A percentile compares a stretch with the other conserved stretches of the same genome.
phyloP scores from a whole-genome alignment of 2,888 invertebrate species.

The Thecocarcelia acutangulata region DNA sequence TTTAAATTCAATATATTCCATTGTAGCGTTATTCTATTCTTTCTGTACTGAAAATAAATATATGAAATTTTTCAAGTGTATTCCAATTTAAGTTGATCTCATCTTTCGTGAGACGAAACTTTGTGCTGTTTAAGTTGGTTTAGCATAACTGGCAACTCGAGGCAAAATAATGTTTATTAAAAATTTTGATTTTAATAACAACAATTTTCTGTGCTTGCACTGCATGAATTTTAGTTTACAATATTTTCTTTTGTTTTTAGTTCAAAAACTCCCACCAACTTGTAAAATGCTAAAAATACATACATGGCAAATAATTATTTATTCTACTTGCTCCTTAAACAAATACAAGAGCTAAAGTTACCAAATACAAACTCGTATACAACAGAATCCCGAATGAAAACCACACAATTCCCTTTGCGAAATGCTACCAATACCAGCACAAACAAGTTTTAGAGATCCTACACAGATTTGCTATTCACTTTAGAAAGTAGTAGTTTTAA shows the following conservation, averaged over 20 bases:
- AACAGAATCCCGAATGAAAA: background rate
- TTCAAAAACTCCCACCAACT: conserved; percentile 5
- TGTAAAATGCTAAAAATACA: background rate
- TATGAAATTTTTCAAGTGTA: conserved; percentile 7
- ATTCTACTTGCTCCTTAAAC: conserved; percentile 41
- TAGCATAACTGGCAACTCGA: conserved; percentile 7
- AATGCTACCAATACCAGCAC: conserved; percentile 31
- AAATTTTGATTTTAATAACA: conserved; percentile 62
- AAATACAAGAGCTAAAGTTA: conserved; percentile 9
- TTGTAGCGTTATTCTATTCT: too few species aligned
- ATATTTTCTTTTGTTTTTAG: conserved; percentile 22
- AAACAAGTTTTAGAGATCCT: conserved; percentile 33
- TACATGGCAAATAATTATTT: conserved; percentile 53
- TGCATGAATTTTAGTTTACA: conserved; percentile 37
- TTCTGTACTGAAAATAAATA: too few species aligned
- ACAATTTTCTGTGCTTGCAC: conserved; percentile 28
- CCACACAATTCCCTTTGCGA: conserved; percentile 15
- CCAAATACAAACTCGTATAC: background rate
- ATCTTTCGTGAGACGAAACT: conserved; percentile 1
- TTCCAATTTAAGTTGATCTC: background rate
- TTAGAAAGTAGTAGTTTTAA: conserved; percentile 34
- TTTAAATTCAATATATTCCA: too few species aligned
- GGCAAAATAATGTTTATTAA: conserved; percentile 45
- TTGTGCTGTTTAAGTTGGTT: background rate
- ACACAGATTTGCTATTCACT: conserved; percentile 29